phyloP scores from a whole-genome alignment of 2,113 vertebrate genomes.

The Diphyllodes magnificus region DNA sequence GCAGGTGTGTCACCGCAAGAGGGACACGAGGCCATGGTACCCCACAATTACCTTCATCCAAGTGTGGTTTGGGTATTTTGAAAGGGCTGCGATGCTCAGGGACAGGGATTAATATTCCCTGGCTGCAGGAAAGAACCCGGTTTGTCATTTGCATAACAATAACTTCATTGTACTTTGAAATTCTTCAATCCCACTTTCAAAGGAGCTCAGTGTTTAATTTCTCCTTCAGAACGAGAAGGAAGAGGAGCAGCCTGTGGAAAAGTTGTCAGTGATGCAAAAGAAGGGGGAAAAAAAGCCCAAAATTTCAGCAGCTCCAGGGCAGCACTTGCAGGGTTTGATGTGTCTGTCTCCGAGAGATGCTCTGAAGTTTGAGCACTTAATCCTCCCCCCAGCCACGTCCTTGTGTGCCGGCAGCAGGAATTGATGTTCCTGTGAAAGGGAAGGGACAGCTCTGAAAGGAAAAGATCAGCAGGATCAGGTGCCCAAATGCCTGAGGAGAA shows the following conservation, averaged over 20 bases:
- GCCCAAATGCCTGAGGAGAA: background rate
- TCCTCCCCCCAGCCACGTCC: background rate
- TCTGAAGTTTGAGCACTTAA: background rate
- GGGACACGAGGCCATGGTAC: rapidly evolving
- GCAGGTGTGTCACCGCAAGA: background rate
- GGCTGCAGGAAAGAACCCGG: background rate
- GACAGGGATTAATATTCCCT: background rate
- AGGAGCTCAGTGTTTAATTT: background rate
- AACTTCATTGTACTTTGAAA: background rate
- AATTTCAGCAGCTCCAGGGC: background rate
- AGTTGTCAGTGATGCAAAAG: background rate
- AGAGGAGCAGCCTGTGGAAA: background rate
- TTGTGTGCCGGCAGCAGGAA: background rate
- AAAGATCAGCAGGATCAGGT: background rate
- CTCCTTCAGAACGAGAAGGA: background rate
- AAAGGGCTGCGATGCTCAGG: background rate
- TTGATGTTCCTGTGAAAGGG: background rate
- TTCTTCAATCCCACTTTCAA: background rate
- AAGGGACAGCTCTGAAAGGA: background rate
- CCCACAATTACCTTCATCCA: background rate
- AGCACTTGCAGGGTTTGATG: background rate
- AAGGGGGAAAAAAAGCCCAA: background rate
- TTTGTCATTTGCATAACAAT: background rate
- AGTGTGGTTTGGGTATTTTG: background rate
- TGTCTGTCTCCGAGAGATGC: background rate